Conservation (phyloP, 2,797 vertebrate genomes). For the Sciurus carolinensis region DNA sequence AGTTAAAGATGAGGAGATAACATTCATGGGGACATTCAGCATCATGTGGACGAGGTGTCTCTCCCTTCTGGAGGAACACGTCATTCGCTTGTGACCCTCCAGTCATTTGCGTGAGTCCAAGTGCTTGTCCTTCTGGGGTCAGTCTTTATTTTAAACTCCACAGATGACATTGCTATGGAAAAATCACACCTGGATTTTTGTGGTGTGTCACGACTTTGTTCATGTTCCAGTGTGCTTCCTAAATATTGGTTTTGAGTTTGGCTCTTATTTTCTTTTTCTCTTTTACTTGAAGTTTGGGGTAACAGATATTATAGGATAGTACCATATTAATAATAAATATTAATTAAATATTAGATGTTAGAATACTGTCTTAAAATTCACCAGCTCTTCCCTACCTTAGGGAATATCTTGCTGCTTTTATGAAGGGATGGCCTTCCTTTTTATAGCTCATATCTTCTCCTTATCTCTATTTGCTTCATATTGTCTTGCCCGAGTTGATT, state of each 20-base stretch:
- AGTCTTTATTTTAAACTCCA: slow-evolving; percentile 43
- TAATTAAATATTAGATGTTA: not conserved
- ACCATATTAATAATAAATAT: not conserved
- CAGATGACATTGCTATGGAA: not conserved
- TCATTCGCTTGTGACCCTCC: not conserved
- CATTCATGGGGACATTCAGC: not conserved
- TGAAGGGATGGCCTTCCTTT: not conserved
- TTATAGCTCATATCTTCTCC: not conserved
- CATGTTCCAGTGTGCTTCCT: not conserved
- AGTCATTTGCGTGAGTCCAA: not conserved
- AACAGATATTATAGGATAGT: not conserved
- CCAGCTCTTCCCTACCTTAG: not conserved
- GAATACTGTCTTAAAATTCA: not conserved
- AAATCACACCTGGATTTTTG: not conserved
- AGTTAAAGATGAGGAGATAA: slow-evolving; percentile 40
- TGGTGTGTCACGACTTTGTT: not conserved
- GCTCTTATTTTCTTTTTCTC: not conserved
- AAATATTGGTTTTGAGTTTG: not conserved
- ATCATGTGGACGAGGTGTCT: not conserved
- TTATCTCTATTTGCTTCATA: not conserved
- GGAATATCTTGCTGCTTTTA: not conserved
- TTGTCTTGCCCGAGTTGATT: not conserved
- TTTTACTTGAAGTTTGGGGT: not conserved
- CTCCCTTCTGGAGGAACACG: not conserved
- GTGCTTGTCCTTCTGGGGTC: not conserved